Evolutionary conservation across 2,888 invertebrate genomes (phyloP), one percentile per base, ranked within the genome.

Genomic region (Alsophila aescularia): DNA sequence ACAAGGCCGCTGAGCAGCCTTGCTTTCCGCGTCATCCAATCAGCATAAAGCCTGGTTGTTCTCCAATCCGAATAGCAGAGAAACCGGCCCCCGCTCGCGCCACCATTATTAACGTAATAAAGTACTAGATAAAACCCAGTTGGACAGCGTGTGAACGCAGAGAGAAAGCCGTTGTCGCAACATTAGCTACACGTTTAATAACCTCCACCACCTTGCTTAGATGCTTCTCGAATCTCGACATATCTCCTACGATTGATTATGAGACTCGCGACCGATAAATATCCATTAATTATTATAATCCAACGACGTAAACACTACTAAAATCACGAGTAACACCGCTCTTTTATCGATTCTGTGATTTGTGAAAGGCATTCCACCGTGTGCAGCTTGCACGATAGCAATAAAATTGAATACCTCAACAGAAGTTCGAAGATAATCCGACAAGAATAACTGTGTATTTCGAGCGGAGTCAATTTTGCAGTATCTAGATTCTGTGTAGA

Each of bases 81-180:
- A 81, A 87, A 90, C 88, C 90, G 88, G 90, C 85, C 79, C 82
- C 83, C 79, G 86, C 87, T 60, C 64, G 64, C 85, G 83, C 87
- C 82, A 80, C 82, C 81, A 80, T 85, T 87, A 89, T 87, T 88
- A 89, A 83, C 78, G 83, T 83, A 82, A 89, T 90, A 90, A 90
- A 89, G 77, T 87, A 85, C 85, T 83, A 85, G 89, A 89, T 90
- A 89, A 86, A 88, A 82, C 83, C 81, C 80, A 79, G 69, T 75
- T 78, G 71, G 90, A 90, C 90, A 90, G 90, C 90, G 90, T 91
- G 90, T 86, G 90, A 91, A 91, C 87, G 83, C 64, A 54, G 66
- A 73, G 90, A 85, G 90, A 90, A 90, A 91, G 90, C 85, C 73
- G 83, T 75, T 79, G 87, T 87, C 82, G 89, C 86, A 85, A 85